Evolutionary conservation across 2,888 invertebrate species (phyloP), one percentile per base, ranked within the genome.

Genomic region (Drosophila neotestacea): DNA sequence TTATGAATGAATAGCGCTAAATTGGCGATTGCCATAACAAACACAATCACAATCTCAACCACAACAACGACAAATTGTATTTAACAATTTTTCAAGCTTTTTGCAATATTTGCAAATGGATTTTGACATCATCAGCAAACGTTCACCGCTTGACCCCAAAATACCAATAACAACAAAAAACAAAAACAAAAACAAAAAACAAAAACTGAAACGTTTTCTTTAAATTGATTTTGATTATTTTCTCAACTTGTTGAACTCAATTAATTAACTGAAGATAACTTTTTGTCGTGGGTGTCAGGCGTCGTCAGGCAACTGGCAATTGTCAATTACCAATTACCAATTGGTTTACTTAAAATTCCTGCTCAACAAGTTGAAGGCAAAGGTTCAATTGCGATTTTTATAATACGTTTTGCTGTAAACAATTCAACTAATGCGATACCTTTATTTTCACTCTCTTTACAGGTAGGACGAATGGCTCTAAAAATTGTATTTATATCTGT

Each of bases 201-300:
- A 44, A 22, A 27, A 34, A 36, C 44, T 42, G 34, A 56, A 56
- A 30, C 38, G 38, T 51, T 51, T 55, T 60, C 73, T 69, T 81
- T 75, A 71, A 89, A 89, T 89, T 90, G 89, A 89, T 89, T 90
- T 90, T 90, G 79, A 90, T 90, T 90, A 88, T 81, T 79, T 85
- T 73, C 70, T 88, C 69, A 89, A 87, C 90, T 90, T 81, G 77
- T 90, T 90, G 90, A 90, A 90, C 90, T 80, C 90, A 90, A 89
- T 90, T 89, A 90, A 90, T 89, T 90, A 90, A 85, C 80, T 61
- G 50, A 50, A 85, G 89, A 84, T 83, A 83, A 79, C 69, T 46
- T 56, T 70, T 56, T 70, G 77, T 71, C 65, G 88, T 88, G 88
- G 88, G 88, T 88, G 85, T 88, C 81, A 70, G 71, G 22, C 22